Percentiles rank a stretch among this genome's conserved stretches.
These are phyloP conservation scores for Peromyscus aztecus DNA, from an alignment of 2,797 vertebrate species.

Conservation along the genomic window DNA sequence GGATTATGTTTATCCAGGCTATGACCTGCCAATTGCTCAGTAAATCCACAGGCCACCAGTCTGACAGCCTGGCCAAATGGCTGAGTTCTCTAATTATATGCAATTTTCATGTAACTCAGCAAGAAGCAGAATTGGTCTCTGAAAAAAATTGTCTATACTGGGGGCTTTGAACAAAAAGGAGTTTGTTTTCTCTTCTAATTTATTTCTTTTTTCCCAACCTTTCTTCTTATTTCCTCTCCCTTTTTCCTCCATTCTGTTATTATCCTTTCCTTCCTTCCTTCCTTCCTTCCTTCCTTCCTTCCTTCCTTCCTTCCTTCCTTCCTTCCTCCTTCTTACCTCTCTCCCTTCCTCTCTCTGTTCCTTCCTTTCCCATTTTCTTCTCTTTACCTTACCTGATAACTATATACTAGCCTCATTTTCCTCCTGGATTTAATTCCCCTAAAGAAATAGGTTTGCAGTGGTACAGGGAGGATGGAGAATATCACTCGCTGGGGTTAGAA, in stretches of 20 bases:
- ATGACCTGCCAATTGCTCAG: neutral
- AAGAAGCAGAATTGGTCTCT: neutral
- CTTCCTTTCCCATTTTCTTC: neutral
- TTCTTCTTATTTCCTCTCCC: fast-evolving
- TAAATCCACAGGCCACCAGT: neutral
- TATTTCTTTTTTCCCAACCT: neutral
- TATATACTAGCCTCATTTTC: neutral
- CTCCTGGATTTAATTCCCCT: neutral
- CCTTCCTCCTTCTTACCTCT: neutral
- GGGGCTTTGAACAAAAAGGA: neutral
- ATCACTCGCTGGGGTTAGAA: neutral
- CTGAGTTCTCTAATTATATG: neutral
- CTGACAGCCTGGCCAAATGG: neutral
- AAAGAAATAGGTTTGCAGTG: neutral
- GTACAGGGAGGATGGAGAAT: neutral
- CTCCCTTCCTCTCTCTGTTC: neutral
- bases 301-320: fast-evolving
- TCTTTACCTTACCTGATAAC: neutral
- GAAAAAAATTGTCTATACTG: neutral
- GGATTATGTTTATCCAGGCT: neutral
- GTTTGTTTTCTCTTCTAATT: no score
- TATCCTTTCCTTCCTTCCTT: neutral
- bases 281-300: neutral
- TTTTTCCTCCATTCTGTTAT: neutral
- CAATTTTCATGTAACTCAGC: neutral